A percentile compares a stretch with the other conserved stretches of the same genome.
These are phyloP conservation scores for Carabus problematicus DNA, from an alignment of 2,888 invertebrate species.

Conservation along the genomic window DNA sequence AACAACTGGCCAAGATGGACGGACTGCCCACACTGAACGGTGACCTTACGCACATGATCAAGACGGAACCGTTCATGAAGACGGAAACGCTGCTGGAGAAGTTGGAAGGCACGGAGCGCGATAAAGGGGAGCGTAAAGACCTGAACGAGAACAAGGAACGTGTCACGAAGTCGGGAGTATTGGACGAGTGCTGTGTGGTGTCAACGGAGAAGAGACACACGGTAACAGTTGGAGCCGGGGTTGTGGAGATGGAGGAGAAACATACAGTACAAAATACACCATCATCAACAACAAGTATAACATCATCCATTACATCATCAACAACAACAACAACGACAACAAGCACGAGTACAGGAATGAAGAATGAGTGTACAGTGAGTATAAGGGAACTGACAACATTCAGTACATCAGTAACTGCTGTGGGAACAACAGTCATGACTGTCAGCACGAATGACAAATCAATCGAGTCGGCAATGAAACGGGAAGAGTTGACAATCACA, in stretches of 20 bases:
- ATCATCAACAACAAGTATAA: too few species aligned
- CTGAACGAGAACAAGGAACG: slow-evolving; percentile 54
- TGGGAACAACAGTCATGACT: not conserved
- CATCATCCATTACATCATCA: too few species aligned
- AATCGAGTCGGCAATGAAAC: not conserved
- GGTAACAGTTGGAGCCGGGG: too few species aligned
- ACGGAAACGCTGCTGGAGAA: slow-evolving; percentile 41
- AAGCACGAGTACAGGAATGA: slow-evolving; percentile 16
- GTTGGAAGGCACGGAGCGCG: slow-evolving; percentile 29
- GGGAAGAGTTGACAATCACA: not conserved
- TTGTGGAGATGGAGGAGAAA: too few species aligned
- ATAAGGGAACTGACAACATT: too few species aligned
- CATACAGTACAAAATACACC: too few species aligned
- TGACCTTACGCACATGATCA: slow-evolving; percentile 47
- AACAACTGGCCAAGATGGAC: slow-evolving; percentile 74
- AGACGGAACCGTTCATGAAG: slow-evolving; percentile 41
- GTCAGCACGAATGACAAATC: too few species aligned
- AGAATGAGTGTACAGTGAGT: too few species aligned
- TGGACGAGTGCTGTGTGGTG: slow-evolving; percentile 58
- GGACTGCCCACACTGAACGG: slow-evolving; percentile 62
- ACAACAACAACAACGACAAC: not conserved
- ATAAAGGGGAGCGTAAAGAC: slow-evolving; percentile 48
- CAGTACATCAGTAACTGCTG: slow-evolving; percentile 15
- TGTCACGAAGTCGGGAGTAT: slow-evolving; percentile 46
- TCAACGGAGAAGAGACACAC: too few species aligned